Base-by-base conservation (phyloP, 2,797 vertebrate species). In the Lophotriccus pileatus region DNA sequence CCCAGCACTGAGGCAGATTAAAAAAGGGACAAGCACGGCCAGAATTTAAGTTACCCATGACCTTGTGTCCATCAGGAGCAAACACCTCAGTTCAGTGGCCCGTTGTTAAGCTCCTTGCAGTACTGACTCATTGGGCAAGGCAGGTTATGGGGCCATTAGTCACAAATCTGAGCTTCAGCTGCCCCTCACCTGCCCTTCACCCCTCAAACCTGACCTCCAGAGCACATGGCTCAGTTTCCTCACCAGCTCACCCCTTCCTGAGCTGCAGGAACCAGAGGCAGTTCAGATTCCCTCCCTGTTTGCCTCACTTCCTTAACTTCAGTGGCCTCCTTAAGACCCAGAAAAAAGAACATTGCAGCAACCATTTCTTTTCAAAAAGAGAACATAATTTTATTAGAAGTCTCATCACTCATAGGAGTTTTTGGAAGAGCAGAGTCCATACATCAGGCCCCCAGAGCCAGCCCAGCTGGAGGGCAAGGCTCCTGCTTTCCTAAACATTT, bases 381-480 rank as follows among this genome's bases (percentile, higher is more conserved):
- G 14, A 84, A 58, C 30, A 23, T 22, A 58, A 19, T 25, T 97
- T 97, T 97, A 97, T 95, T 95, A 23, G 60, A 32, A 64, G 49
- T 64, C 25, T 46, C 37, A 3, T 50, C 69, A 15, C 80, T 88
- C 46, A 30, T 3, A 20, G 34, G 44, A 39, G 28, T 23, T 91
- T 68, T 36, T 10, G 23, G 69, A 70, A 39, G 76, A 77, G 24
- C 67, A 34, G 50, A 1, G 74, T 27, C 67, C 36, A 22, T 10
- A 30, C 34, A n/a, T 80, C 76, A 21, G 1, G 1, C 24, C 14
- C 30, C 28, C n/a, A 44, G 28, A 64, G 50, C 67, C 74, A 36
- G 2, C 8, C 43, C 55, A 44, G n/a, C 43, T 49, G 70, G 37
- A 73, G 30, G 2, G 9, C 64, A 52, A 58, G 47, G 53, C 78